These are phyloP conservation scores for Euphonia xanthogaster DNA, from an alignment of 2,797 vertebrate genomes.

Conservation along the genomic window DNA sequence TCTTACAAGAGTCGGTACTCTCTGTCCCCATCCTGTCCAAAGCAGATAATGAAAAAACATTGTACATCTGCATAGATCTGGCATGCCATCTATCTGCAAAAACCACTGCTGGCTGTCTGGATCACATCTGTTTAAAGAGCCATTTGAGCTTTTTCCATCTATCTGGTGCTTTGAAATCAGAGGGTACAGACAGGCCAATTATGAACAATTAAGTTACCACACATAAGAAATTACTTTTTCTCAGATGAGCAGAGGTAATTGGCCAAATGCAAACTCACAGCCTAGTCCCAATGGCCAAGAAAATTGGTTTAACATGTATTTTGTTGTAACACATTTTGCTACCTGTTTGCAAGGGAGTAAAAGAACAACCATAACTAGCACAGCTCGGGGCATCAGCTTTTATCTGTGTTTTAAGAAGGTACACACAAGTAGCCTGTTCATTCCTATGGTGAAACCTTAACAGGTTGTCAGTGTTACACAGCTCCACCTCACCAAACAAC, in stretches of 20 bases:
- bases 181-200: background rate
- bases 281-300: background rate
- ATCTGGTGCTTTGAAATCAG: background rate
- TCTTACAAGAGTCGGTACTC: background rate
- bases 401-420: background rate
- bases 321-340: background rate
- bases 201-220: background rate
- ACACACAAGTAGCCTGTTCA: background rate
- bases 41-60: background rate
- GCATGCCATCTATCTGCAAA: background rate
- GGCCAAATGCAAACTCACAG: background rate
- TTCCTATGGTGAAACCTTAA: rapidly evolving
- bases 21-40: background rate
- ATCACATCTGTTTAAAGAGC: background rate
- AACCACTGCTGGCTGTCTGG: background rate
- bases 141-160: background rate
- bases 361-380: background rate
- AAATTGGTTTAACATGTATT: background rate
- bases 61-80: background rate
- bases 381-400: background rate
- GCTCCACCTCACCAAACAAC: background rate
- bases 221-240: background rate
- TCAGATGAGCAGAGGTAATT: background rate
- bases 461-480: background rate
- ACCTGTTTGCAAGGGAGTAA: background rate